phyloP scores from a whole-genome alignment of 2,888 invertebrate genomes.

The Philaethria dido region DNA sequence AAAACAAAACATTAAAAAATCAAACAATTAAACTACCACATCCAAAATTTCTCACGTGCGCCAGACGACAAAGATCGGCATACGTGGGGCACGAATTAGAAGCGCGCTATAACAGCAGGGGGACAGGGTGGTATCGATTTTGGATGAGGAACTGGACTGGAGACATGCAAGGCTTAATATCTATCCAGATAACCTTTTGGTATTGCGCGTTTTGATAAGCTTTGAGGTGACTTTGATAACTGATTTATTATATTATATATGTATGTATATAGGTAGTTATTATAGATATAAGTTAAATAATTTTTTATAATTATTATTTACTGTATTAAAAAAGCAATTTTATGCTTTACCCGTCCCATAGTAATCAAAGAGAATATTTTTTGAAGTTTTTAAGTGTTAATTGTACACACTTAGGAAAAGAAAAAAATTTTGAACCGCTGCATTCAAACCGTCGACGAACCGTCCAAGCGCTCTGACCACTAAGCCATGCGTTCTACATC shows the following conservation, averaged over 20 bases:
- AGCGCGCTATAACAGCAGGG: constrained; percentile 73
- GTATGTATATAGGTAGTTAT: background rate
- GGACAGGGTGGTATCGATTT: constrained; percentile 78
- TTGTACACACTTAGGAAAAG: no score
- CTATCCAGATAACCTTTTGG: constrained; percentile 73
- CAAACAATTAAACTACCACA: constrained; percentile 36
- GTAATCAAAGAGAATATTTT: no score
- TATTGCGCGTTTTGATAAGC: constrained; percentile 26
- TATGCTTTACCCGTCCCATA: no score
- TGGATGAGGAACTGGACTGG: constrained; percentile 82
- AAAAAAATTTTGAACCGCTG: no score
- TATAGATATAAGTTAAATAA: background rate
- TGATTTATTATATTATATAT: background rate
- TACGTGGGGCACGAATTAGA: constrained; percentile 71
- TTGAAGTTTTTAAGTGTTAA: no score
- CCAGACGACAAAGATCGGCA: constrained; percentile 66
- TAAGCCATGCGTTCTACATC: no score
- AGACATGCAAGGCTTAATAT: constrained; percentile 81
- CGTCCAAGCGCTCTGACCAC: no score
- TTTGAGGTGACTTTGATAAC: constrained; percentile 11
- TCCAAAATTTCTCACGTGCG: constrained; percentile 41
- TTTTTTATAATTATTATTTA: no score
- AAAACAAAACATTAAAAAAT: background rate
- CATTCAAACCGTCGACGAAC: no score
- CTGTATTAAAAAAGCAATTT: no score